These are phyloP conservation scores for Oscheius sp. DNA, from an alignment of 1,140 invertebrate genomes.

Conservation along the genomic window DNA sequence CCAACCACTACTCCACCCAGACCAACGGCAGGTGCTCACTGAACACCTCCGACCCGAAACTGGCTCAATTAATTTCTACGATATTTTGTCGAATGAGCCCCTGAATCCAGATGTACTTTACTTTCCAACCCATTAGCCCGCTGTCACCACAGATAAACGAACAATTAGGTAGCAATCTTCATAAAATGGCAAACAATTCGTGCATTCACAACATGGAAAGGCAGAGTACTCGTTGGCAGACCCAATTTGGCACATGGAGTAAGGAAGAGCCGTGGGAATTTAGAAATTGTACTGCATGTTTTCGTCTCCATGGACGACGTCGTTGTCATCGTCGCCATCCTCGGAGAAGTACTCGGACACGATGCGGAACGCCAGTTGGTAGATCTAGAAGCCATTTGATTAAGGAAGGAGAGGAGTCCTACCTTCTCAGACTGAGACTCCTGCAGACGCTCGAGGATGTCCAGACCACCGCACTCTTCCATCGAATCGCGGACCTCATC, in stretches of 20 bases:
- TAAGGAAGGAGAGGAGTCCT: neutral
- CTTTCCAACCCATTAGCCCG: too few species aligned
- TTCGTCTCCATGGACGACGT: neutral
- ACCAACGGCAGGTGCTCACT: too few species aligned
- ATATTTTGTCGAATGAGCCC: too few species aligned
- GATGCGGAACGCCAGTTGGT: slow-evolving; percentile 17
- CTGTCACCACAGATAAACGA: too few species aligned
- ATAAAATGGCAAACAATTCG: too few species aligned
- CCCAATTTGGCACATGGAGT: neutral
- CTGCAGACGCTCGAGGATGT: slow-evolving; percentile 67
- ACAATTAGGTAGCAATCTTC: too few species aligned
- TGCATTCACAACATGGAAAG: slow-evolving; percentile 7
- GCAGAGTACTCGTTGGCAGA: too few species aligned
- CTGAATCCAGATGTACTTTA: too few species aligned
- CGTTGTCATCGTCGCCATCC: neutral
- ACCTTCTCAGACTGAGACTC: slow-evolving; percentile 30
- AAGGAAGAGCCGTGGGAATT: neutral
- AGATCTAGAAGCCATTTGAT: slow-evolving; percentile 1
- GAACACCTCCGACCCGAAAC: too few species aligned
- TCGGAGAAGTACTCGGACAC: slow-evolving; percentile 28
- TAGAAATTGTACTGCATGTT: neutral
- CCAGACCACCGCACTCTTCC: slow-evolving; percentile 78
- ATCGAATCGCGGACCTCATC: slow-evolving; percentile 84
- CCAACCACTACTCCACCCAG: too few species aligned
- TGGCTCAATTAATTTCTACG: too few species aligned